A percentile compares a stretch with the other conserved stretches of the same genome.
These are phyloP conservation scores for Drosophila flavopinicola DNA, from an alignment of 2,888 invertebrate genomes.

Conservation along the genomic window DNA sequence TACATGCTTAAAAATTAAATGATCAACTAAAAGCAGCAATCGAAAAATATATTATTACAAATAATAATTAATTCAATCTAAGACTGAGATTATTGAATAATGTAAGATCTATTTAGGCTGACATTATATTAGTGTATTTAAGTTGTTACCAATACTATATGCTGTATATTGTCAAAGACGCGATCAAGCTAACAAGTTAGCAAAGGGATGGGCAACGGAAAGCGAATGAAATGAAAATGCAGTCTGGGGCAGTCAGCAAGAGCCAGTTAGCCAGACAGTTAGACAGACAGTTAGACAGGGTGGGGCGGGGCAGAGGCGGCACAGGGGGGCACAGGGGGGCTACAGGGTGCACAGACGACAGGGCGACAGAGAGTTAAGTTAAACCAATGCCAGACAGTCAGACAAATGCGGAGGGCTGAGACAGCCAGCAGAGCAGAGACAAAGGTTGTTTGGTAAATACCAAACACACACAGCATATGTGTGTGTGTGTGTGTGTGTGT, in stretches of 20 bases:
- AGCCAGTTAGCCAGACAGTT: conserved; percentile 45
- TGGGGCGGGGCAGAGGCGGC: not conserved
- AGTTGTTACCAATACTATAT: no score
- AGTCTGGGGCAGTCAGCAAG: conserved; percentile 32
- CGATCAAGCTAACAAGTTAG: no score
- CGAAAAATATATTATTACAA: no score
- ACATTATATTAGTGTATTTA: no score
- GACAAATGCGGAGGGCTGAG: conserved; percentile 24
- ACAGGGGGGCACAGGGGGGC: not conserved
- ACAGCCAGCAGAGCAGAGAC: no score
- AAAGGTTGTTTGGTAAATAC: conserved; percentile 57
- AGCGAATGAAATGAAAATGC: conserved; percentile 22
- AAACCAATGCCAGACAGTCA: conserved; percentile 53
- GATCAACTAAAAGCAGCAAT: no score
- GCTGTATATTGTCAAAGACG: no score
- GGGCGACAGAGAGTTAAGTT: conserved; percentile 19
- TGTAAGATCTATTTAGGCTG: no score
- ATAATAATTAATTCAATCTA: no score
- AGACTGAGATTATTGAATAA: no score
- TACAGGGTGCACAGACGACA: no score
- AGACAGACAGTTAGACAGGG: conserved; percentile 22
- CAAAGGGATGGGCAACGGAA: not conserved
- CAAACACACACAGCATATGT: conserved; percentile 28
- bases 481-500: conserved; percentile 51
- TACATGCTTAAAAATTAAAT: no score